Evolutionary conservation across 1,140 invertebrate species (phyloP), one percentile per base, ranked within the genome.

Genomic region (Cotesia vestalis): DNA sequence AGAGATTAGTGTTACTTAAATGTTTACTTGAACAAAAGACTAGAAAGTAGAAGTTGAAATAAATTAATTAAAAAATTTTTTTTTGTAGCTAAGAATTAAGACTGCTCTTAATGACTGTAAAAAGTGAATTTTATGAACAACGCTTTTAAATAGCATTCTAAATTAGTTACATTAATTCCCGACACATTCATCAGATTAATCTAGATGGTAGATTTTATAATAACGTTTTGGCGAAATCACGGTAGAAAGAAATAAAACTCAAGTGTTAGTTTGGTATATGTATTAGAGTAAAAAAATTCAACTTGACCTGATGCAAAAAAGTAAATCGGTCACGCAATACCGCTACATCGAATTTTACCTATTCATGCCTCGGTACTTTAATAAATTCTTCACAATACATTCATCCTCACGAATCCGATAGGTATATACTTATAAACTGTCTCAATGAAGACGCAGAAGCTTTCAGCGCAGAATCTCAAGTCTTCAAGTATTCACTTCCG

Each of bases 301-400:
- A 61, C 68, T 69, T 61, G 68, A 62, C 38, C 59, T 69, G 36
- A 38, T 59, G n/a, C 27, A 36, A 27, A 53, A 62, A 36, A 27
- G 55, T n/a, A 71, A 63, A 35, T 63, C 6, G 69, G 69, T 71
- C 69, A 71, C 40, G 69, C 59, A 20, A 35, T 6, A 35, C 62
- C 62, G 60, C 60, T 71, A 20, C 34, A 40, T 60, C 69, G 62
- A 71, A 40, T 46, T 46, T 46, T 46, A 46, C 5, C 40, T 46
- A 46, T 46, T 46, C 40, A 46, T 46, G 5, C 40, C 40, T 63
- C 35, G 53, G 14, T 71, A 17, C 40, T 35, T n/a, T 4, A 64
- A 14, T 14, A 40, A n/a, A 64, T 36, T 62, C 20, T 64, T 34
- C 6, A 36, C 35, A 38, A 36, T 34, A 20, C 53, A 34, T 59